Evolutionary conservation across 2,797 vertebrate species (phyloP).

Genomic region (Takifugu rubripes): DNA sequence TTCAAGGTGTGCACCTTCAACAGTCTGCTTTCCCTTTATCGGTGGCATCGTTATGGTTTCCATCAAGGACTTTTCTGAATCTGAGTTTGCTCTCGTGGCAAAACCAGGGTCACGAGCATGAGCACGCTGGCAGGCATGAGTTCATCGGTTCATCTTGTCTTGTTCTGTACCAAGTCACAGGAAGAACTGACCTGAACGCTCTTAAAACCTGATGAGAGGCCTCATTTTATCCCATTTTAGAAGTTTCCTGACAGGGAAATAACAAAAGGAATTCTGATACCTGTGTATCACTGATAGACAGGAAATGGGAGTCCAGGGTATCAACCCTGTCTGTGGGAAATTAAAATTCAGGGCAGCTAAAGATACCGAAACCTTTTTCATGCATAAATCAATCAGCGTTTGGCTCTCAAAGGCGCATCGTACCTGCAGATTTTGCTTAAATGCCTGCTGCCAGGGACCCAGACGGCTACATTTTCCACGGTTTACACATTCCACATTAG

Average conservation of each 20-base stretch:
- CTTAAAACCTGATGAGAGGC: too few species aligned
- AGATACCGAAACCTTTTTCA: neutral
- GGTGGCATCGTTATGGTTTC: constrained; percentile 28
- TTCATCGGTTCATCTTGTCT: constrained; percentile 56
- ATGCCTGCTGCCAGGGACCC: constrained; percentile 41
- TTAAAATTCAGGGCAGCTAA: constrained; percentile 7
- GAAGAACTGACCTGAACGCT: constrained; percentile 28
- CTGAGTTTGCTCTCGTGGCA: constrained; percentile 49
- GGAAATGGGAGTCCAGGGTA: neutral
- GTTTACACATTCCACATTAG: constrained; percentile 63
- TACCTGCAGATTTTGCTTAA: constrained; percentile 30
- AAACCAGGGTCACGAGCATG: constrained; percentile 39
- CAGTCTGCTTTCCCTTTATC: neutral
- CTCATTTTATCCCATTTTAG: neutral
- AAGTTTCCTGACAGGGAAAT: too few species aligned
- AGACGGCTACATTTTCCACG: constrained; percentile 42
- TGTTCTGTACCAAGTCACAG: constrained; percentile 42
- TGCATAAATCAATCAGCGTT: constrained; percentile 18
- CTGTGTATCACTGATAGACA: neutral
- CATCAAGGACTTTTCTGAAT: constrained; percentile 49
- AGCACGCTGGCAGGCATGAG: constrained; percentile 1
- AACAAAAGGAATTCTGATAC: neutral
- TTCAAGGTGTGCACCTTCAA: neutral
- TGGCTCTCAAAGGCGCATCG: constrained; percentile 12
- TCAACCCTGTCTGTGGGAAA: neutral